These are phyloP conservation scores for Caradrina clavipalpis DNA, from an alignment of 2,888 invertebrate genomes.

Conservation along the genomic window DNA sequence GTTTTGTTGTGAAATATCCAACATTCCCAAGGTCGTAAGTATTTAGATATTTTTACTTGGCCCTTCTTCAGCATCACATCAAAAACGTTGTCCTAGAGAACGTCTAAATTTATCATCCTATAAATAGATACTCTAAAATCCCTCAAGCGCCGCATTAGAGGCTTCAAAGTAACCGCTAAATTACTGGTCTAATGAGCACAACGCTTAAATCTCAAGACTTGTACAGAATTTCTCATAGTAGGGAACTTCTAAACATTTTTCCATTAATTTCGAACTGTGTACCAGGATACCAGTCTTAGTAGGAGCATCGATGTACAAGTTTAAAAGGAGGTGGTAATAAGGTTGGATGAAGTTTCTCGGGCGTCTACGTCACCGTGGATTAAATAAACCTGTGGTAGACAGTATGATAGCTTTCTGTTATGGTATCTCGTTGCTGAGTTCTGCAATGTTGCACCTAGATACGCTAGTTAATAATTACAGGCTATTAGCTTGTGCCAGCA, in stretches of 20 bases:
- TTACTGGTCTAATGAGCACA: conserved; percentile 15
- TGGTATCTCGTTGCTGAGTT: conserved; percentile 13
- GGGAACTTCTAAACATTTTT: conserved; percentile 19
- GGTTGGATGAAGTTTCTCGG: conserved; percentile 28
- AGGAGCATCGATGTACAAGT: neutral
- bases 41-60: too few relatives aligned
- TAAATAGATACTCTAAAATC: neutral
- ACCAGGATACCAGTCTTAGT: conserved; percentile 7
- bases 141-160: neutral
- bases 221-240: conserved; percentile 9
- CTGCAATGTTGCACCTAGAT: neutral
- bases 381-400: conserved; percentile 12
- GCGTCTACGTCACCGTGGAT: conserved; percentile 2
- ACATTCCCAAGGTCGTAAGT: too few relatives aligned
- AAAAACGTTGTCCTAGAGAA: too few relatives aligned
- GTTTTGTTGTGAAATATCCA: too few relatives aligned
- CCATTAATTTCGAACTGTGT: conserved; percentile 16
- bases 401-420: conserved; percentile 6
- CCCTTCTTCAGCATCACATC: too few relatives aligned
- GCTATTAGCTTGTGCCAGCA: too few relatives aligned
- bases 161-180: neutral
- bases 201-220: conserved; percentile 18
- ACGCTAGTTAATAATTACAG: too few relatives aligned
- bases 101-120: neutral
- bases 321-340: conserved; percentile 7